Conservation (phyloP, 2,797 vertebrate genomes). For the Anas georgica region DNA sequence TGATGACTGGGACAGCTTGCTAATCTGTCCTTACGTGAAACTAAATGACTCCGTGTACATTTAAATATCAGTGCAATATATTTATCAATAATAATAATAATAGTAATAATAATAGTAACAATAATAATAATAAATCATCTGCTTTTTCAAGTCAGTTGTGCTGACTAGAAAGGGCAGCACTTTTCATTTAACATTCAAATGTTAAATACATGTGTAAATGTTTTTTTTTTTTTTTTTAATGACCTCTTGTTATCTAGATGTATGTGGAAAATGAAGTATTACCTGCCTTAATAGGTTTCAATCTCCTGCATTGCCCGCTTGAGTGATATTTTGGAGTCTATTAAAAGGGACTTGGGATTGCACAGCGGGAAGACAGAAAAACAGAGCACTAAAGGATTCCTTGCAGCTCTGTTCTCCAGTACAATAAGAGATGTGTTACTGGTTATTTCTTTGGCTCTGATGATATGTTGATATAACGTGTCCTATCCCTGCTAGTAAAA, state of each 20-base stretch:
- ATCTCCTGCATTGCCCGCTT: background rate
- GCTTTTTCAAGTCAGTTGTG: background rate
- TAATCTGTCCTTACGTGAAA: background rate
- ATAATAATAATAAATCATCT: background rate
- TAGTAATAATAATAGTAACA: background rate
- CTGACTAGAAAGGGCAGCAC: background rate
- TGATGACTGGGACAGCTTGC: background rate
- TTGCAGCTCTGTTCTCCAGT: constrained; percentile 16
- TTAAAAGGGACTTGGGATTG: constrained; percentile 40
- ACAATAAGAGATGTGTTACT: background rate
- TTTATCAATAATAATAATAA: background rate
- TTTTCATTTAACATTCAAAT: constrained; percentile 29
- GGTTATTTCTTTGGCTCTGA: background rate
- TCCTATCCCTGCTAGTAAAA: background rate
- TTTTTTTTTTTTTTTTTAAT: background rate
- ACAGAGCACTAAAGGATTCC: background rate
- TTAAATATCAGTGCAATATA: background rate
- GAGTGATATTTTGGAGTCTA: constrained; percentile 29
- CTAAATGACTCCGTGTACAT: background rate
- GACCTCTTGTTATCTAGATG: constrained; percentile 11
- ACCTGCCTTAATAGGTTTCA: constrained; percentile 57
- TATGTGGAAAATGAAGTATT: constrained; percentile 37
- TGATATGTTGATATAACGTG: background rate
- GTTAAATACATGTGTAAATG: constrained; percentile 6
- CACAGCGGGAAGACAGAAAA: constrained; percentile 28